Evolutionary conservation across 2,113 vertebrate species (phyloP).

Genomic region (Gallinago jamesoni): DNA sequence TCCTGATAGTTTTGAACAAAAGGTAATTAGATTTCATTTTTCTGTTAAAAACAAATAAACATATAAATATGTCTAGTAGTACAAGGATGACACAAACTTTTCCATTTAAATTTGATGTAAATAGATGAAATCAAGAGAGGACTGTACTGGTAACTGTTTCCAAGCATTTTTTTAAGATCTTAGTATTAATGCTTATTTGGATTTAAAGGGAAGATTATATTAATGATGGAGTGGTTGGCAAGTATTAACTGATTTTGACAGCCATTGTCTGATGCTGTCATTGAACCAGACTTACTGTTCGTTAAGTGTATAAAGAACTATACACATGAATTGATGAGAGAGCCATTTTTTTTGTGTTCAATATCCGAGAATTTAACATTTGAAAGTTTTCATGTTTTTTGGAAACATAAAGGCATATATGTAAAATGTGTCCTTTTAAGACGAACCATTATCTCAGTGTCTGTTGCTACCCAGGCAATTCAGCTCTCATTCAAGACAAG

Average conservation of each 20-base stretch:
- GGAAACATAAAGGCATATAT: neutral
- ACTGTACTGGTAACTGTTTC: neutral
- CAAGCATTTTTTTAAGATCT: neutral
- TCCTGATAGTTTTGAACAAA: conserved; percentile 97
- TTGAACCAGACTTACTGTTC: neutral
- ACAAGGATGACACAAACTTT: neutral
- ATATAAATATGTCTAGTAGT: neutral
- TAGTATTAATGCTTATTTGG: neutral
- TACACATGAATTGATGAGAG: neutral
- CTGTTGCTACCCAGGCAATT: neutral
- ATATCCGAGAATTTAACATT: neutral
- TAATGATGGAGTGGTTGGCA: neutral
- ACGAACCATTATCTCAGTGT: neutral
- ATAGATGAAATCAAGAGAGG: neutral
- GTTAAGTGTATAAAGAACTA: neutral
- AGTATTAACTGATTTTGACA: conserved; percentile 3
- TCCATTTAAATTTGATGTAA: fast-evolving
- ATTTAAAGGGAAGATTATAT: neutral
- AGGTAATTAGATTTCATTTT: conserved; percentile 77
- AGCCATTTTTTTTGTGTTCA: neutral
- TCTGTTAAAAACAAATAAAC: neutral
- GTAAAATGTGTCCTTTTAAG: neutral
- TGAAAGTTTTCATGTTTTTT: neutral
- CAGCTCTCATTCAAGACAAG: neutral
- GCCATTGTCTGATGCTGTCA: neutral